phyloP scores from a whole-genome alignment of 2,797 vertebrate species.

The Sebastes taczanowskii region DNA sequence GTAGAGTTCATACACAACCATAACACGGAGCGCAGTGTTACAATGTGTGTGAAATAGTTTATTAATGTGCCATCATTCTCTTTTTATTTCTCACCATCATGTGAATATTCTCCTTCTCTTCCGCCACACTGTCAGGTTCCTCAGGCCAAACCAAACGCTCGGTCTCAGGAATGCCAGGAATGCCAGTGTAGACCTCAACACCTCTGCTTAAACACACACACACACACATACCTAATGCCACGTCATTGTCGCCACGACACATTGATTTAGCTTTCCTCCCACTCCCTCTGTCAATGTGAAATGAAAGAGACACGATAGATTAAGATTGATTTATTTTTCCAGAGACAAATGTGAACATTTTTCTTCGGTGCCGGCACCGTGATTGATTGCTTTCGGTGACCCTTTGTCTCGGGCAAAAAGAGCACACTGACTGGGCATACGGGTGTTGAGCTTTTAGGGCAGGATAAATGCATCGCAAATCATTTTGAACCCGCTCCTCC shows the following conservation, averaged over 20 bases:
- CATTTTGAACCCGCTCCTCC: slow-evolving; percentile 51
- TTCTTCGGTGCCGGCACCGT: background rate
- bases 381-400: slow-evolving; percentile 56
- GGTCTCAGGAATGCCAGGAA: slow-evolving; percentile 63
- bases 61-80: background rate
- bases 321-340: slow-evolving; percentile 57
- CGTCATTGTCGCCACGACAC: slow-evolving; percentile 31
- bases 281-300: slow-evolving; percentile 37
- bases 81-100: background rate
- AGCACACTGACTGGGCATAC: background rate
- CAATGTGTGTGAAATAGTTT: background rate
- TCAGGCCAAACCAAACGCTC: slow-evolving; percentile 26
- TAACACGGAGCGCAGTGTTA: background rate
- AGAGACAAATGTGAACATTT: slow-evolving; percentile 27
- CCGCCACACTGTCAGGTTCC: slow-evolving; percentile 15
- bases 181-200: slow-evolving; percentile 12
- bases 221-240: slow-evolving; percentile 13
- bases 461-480: slow-evolving; percentile 45
- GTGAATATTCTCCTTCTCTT: background rate
- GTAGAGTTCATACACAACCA: slow-evolving; percentile 31
- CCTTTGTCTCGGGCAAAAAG: slow-evolving; percentile 43
- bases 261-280: slow-evolving; percentile 45
- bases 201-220: slow-evolving; percentile 1
- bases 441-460: slow-evolving; percentile 33
- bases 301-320: slow-evolving; percentile 50